phyloP scores from a whole-genome alignment of 1,140 invertebrate genomes.

The Drosophila ironensis region DNA sequence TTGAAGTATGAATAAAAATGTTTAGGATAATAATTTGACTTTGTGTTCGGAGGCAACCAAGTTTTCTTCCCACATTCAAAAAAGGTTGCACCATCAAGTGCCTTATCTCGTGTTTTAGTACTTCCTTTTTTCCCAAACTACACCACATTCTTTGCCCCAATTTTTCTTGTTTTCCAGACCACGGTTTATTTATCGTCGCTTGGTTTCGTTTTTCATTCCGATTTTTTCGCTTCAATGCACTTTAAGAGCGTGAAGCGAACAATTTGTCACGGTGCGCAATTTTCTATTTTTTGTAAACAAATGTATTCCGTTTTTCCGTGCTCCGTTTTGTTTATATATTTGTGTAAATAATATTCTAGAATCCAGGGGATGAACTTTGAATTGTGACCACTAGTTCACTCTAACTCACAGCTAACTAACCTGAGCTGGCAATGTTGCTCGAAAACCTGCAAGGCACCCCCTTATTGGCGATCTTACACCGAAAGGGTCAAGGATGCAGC shows the following conservation, averaged over 20 bases:
- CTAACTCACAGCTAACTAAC: too few relatives aligned
- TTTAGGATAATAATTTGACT: too few relatives aligned
- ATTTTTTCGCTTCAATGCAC: conserved; percentile 25
- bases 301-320: background rate
- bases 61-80: too few relatives aligned
- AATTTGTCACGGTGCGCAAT: conserved; percentile 11
- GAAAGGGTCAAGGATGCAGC: too few relatives aligned
- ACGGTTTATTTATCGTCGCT: background rate
- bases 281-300: conserved; percentile 8
- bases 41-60: too few relatives aligned
- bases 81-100: too few relatives aligned
- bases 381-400: conserved; percentile 1
- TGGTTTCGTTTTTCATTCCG: conserved; percentile 37
- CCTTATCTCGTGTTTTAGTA: too few relatives aligned
- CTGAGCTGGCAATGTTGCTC: too few relatives aligned
- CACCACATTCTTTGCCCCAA: background rate
- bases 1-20: too few relatives aligned
- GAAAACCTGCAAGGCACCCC: too few relatives aligned
- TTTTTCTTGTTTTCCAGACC: background rate
- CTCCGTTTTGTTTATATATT: conserved; percentile 5
- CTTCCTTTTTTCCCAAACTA: too few relatives aligned
- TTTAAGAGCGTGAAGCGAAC: conserved; percentile 39
- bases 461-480: too few relatives aligned
- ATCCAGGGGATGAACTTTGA: conserved; percentile 11
- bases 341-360: conserved; percentile 37